A percentile compares a stretch with the other conserved stretches of the same genome.
Evolutionary conservation across 2,888 invertebrate genomes (phyloP).

Genomic region (Epinotia bilunana): DNA sequence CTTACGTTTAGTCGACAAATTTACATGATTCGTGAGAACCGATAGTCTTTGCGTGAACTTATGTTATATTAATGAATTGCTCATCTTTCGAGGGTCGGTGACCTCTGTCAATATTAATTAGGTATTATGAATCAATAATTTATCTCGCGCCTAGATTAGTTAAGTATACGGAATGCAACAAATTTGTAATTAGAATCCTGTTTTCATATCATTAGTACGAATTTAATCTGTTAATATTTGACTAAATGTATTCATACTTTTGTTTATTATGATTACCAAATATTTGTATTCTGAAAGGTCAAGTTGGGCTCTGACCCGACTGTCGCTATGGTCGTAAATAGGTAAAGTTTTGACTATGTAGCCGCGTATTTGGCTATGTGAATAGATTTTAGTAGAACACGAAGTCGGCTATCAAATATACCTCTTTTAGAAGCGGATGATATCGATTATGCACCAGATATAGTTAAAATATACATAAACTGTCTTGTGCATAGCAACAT

Average conservation of each 20-base stretch:
- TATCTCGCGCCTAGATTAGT: slow-evolving; percentile 49
- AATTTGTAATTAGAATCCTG: slow-evolving; percentile 32
- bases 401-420: too few species aligned
- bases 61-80: slow-evolving; percentile 84
- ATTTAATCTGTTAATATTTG: slow-evolving; percentile 21
- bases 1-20: slow-evolving; percentile 83
- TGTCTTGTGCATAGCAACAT: too few species aligned
- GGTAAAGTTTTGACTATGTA: neutral
- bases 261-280: neutral
- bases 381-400: too few species aligned
- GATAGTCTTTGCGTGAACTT: slow-evolving; percentile 79
- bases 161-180: slow-evolving; percentile 36
- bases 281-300: slow-evolving; percentile 1
- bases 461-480: too few species aligned
- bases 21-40: slow-evolving; percentile 84
- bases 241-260: slow-evolving; percentile 16
- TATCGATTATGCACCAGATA: too few species aligned
- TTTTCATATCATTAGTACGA: slow-evolving; percentile 18
- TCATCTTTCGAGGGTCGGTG: slow-evolving; percentile 72
- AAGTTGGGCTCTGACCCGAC: neutral
- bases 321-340: neutral
- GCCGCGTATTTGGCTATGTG: too few species aligned
- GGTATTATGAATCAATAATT: slow-evolving; percentile 59
- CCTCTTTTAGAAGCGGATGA: too few species aligned
- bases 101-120: slow-evolving; percentile 76